Evolutionary conservation across 2,797 vertebrate species (phyloP).

Genomic region (Pseudomugil tenellus): DNA sequence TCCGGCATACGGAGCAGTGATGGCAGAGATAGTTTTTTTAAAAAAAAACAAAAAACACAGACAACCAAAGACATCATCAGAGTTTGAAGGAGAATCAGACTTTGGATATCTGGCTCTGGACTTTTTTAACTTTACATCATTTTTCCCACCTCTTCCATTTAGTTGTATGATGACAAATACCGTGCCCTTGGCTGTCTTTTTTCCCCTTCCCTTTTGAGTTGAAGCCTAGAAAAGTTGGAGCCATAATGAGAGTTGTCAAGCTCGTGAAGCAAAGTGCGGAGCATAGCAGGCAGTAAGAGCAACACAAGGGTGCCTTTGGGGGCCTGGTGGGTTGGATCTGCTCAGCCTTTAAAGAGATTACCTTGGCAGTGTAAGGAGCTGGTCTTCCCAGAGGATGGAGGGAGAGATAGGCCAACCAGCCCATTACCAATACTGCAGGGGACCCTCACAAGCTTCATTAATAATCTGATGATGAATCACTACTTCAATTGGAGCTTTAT

Average conservation of each 20-base stretch:
- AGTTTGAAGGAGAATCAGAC: conserved; percentile 49
- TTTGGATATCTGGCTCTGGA: conserved; percentile 38
- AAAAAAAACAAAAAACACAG: no score
- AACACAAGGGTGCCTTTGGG: conserved; percentile 63
- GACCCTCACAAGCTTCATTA: conserved; percentile 84
- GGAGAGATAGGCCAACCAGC: conserved; percentile 81
- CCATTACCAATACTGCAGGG: conserved; percentile 84
- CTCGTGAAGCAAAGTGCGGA: conserved; percentile 58
- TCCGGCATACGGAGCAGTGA: conserved; percentile 33
- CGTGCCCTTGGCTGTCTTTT: conserved; percentile 65
- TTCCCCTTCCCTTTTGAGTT: conserved; percentile 48
- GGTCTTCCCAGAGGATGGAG: conserved; percentile 78
- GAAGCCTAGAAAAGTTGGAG: conserved; percentile 73
- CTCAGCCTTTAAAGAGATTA: conserved; percentile 86
- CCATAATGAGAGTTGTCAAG: conserved; percentile 81
- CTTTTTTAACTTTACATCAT: conserved; percentile 50
- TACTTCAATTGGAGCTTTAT: conserved; percentile 89
- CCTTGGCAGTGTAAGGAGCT: conserved; percentile 79
- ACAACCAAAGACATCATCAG: conserved; percentile 26
- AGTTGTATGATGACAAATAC: conserved; percentile 77
- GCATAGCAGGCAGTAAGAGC: conserved; percentile 56
- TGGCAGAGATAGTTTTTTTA: conserved; percentile 49
- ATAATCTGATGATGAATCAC: conserved; percentile 89
- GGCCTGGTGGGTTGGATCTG: conserved; percentile 76
- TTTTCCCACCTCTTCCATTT: conserved; percentile 72